phyloP scores from a whole-genome alignment of 2,888 invertebrate genomes.

The Polydesmus complanatus region DNA sequence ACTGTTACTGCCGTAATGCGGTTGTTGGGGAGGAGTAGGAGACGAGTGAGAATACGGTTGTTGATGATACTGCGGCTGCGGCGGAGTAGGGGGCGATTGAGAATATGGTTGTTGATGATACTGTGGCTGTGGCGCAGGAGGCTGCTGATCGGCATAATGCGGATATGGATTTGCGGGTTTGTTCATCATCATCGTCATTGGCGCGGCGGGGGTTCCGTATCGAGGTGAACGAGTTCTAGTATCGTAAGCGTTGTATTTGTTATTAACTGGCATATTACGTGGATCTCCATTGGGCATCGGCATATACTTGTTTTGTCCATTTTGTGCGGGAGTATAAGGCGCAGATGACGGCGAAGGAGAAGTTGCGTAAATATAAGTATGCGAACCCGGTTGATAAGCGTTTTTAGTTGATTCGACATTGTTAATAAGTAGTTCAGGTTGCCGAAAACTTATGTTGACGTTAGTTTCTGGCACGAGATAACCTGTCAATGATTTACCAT shows the following conservation, averaged over 20 bases:
- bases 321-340: neutral
- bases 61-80: neutral
- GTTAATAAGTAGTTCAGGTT: neutral
- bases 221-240: neutral
- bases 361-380: neutral
- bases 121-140: neutral
- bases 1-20: neutral
- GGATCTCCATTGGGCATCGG: neutral
- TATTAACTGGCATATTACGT: neutral
- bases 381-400: neutral
- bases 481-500: neutral
- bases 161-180: neutral
- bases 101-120: neutral
- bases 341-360: neutral
- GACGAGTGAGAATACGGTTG: neutral
- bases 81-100: neutral
- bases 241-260: no score
- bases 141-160: no score
- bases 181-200: neutral
- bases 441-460: neutral
- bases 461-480: neutral
- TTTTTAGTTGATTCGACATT: neutral
- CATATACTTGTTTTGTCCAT: no score
- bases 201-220: neutral
- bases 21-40: neutral